A percentile compares a stretch with the other conserved stretches of the same genome.
Conservation (phyloP, 2,888 invertebrate species). For the Drosophila helvetica region DNA sequence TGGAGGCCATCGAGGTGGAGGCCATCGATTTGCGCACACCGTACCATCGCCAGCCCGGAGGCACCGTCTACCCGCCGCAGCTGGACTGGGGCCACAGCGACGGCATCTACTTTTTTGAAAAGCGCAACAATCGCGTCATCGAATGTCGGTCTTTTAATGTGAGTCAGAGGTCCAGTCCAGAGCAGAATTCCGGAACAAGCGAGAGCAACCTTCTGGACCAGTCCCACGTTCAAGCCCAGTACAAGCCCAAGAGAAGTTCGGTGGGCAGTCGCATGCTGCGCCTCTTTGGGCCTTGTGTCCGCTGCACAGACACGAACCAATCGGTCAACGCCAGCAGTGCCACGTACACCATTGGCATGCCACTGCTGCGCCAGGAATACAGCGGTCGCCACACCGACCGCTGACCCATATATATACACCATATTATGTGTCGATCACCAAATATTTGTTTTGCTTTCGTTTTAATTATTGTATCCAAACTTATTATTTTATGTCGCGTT, state of each 20-base stretch:
- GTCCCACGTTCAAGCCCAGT: not conserved
- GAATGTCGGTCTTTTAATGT: constrained; percentile 36
- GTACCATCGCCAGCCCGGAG: constrained; percentile 6
- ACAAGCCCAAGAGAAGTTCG: constrained; percentile 49
- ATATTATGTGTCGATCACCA: too few species aligned
- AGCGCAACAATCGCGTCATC: constrained; percentile 54
- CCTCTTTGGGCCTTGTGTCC: constrained; percentile 76
- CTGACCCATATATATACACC: too few species aligned
- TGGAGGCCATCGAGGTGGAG: too few species aligned
- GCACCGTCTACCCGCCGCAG: not conserved
- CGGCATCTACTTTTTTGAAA: constrained; percentile 57
- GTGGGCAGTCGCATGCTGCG: constrained; percentile 69
- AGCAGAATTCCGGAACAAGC: not conserved
- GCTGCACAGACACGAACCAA: constrained; percentile 69
- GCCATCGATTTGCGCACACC: constrained; percentile 59
- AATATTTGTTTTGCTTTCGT: not conserved
- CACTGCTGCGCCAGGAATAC: constrained; percentile 63
- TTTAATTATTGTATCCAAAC: not conserved
- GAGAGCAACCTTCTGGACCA: constrained; percentile 13
- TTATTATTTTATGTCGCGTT: not conserved
- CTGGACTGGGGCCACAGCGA: constrained; percentile 19
- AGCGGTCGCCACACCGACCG: not conserved
- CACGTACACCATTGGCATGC: constrained; percentile 68
- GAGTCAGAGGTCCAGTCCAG: not conserved
- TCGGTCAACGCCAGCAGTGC: constrained; percentile 54